A percentile compares a stretch with the other conserved stretches of the same genome.
Evolutionary conservation across 2,888 invertebrate genomes (phyloP).

Genomic region (Meiosimyza platycephala): DNA sequence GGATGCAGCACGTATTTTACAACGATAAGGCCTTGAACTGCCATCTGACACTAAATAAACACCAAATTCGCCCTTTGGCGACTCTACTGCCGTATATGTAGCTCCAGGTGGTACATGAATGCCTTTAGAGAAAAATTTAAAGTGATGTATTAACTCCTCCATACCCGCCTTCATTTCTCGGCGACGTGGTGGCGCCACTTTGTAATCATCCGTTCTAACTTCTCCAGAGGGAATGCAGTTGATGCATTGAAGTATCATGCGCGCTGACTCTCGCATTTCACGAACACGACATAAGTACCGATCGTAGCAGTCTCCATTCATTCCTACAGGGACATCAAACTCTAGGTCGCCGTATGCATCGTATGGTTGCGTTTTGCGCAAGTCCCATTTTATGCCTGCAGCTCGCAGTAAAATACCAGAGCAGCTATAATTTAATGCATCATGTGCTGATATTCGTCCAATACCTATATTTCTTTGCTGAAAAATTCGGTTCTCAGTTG

Average conservation of each 20-base stretch:
- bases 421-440: constrained; percentile 80
- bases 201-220: constrained; percentile 82
- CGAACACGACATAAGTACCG: constrained; percentile 76
- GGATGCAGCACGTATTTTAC: constrained; percentile 71
- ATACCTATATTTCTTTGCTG: constrained; percentile 78
- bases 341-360: constrained; percentile 85
- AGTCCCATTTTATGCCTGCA: constrained; percentile 89
- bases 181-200: constrained; percentile 79
- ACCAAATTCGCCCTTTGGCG: constrained; percentile 89
- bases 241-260: constrained; percentile 83
- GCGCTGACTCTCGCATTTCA: constrained; percentile 82
- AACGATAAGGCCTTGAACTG: constrained; percentile 78
- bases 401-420: constrained; percentile 83
- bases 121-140: constrained; percentile 86
- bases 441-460: constrained; percentile 78
- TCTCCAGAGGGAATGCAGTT: constrained; percentile 87
- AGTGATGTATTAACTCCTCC: constrained; percentile 91
- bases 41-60: constrained; percentile 90
- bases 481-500: constrained; percentile 82
- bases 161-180: constrained; percentile 87
- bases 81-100: constrained; percentile 83
- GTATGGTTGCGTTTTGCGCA: constrained; percentile 84
- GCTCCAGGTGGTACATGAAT: constrained; percentile 85
- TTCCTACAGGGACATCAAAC: constrained; percentile 86
- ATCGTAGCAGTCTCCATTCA: constrained; percentile 87